Evolutionary conservation across 2,888 invertebrate species (phyloP).

Genomic region (Nipponacmea schrenckii): DNA sequence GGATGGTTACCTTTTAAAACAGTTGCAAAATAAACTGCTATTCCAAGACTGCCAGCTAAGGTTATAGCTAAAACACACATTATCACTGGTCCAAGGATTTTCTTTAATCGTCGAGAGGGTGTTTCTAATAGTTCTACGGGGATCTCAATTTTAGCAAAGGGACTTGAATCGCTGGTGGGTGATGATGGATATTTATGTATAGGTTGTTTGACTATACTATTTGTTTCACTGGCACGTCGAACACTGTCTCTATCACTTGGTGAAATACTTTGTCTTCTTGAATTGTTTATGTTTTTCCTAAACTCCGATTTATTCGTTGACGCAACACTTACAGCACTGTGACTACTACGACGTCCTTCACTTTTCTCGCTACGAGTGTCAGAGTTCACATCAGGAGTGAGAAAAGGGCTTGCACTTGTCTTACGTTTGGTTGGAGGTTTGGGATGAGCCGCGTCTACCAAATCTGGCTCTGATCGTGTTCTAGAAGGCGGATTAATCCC

Average conservation of each 20-base stretch:
- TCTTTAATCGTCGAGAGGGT: slow-evolving; percentile 19
- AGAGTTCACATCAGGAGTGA: neutral
- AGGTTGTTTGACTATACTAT: neutral
- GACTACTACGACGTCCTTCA: neutral
- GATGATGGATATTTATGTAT: neutral
- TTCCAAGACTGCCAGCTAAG: slow-evolving; percentile 47
- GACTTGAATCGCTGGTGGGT: neutral
- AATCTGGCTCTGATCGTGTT: neutral
- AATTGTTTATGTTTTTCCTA: neutral
- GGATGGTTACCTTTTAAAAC: slow-evolving; percentile 49
- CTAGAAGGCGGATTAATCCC: slow-evolving; percentile 2
- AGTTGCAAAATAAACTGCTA: slow-evolving; percentile 54
- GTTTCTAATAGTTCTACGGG: slow-evolving; percentile 25
- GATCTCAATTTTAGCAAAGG: slow-evolving; percentile 25
- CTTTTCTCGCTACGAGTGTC: slow-evolving; percentile 1
- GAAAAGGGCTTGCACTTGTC: neutral
- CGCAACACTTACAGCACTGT: neutral
- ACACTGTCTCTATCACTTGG: neutral
- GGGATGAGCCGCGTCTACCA: neutral
- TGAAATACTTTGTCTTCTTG: neutral
- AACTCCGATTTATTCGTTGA: neutral
- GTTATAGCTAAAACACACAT: slow-evolving; percentile 45
- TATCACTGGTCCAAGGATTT: slow-evolving; percentile 40
- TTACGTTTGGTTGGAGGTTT: neutral
- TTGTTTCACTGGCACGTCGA: neutral